Evolutionary conservation across 2,797 vertebrate genomes (phyloP).

Genomic region (Stomatorhinus walkeri): DNA sequence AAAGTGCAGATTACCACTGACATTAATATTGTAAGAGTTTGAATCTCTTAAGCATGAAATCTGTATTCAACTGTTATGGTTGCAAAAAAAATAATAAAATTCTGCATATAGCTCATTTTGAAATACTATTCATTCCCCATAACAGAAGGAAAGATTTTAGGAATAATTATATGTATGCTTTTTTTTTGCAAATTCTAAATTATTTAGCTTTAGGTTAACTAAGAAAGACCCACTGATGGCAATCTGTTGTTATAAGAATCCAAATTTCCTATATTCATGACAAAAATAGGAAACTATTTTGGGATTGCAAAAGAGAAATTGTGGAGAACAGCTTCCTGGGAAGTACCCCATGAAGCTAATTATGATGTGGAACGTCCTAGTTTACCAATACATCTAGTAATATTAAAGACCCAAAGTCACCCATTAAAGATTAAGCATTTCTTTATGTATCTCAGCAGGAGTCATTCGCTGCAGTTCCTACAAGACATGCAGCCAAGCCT

Average conservation of each 20-base stretch:
- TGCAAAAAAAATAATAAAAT: background rate
- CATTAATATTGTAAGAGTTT: background rate
- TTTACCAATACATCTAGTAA: background rate
- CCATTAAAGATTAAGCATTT: background rate
- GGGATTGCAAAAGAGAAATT: background rate
- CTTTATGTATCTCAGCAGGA: background rate
- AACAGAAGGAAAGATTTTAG: background rate
- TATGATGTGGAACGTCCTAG: background rate
- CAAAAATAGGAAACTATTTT: background rate
- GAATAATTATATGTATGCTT: background rate
- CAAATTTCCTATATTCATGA: background rate
- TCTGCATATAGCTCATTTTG: background rate
- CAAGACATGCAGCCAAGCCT: background rate
- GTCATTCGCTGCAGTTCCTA: background rate
- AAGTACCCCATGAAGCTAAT: background rate
- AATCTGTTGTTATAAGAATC: background rate
- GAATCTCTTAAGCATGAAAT: background rate
- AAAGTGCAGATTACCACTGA: background rate
- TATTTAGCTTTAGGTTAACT: background rate
- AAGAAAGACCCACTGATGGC: background rate
- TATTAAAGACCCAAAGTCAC: background rate
- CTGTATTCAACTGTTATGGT: background rate
- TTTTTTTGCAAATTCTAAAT: background rate
- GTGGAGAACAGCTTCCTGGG: background rate
- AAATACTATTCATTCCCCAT: background rate